Base-by-base conservation (phyloP, 2,113 vertebrate genomes). In the Brachyhypopomus gauderio region DNA sequence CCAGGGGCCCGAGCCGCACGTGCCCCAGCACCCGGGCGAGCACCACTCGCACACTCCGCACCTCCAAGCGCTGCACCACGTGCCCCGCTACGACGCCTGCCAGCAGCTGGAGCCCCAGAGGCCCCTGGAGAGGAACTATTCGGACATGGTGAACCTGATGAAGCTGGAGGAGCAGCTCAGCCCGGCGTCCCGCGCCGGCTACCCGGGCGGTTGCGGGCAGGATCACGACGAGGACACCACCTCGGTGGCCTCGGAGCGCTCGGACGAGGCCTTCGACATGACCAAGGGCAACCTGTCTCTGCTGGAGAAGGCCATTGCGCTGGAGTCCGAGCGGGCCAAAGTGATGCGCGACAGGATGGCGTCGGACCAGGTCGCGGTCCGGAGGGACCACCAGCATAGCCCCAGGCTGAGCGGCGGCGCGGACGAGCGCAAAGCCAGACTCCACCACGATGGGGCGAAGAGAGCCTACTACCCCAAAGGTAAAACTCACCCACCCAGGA, bases 401-500 rank as follows among this genome's bases (percentile, higher is more conserved):
- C 95, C 96, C 56, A 91, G 97, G 83, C 95, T 94, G 85, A 95
- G 95, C 88, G 92, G 95, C 72, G 92, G 94, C 72, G 88, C 85
- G 0, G 97, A 98, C 83, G 97, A 98, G 84, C 94, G 96, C 82
- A 96, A 93, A 90, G 94, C 95, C 88, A 94, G 95, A 87, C 91
- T 96, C 90, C 94, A 95, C 82, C 96, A 97, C 82, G 95, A 96
- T 85, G 95, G 96, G 85, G 88, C 94, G 90, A 98, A 96, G 95
- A 97, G 97, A 95, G 94, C 94, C 86, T 99, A 96, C 94, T 98
- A 97, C 94, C 95, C 95, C 91, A 98, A 99, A 98, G 98, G 98
- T 99, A 96, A 80, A 52, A 56, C 45, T 66, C 64, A 77, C 63
- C 59, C 34, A 27, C 58, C 6, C 67, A 80, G 69, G 75, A 16